Base-by-base conservation (phyloP, 2,888 invertebrate genomes). In the Halocaridina rubra region DNA sequence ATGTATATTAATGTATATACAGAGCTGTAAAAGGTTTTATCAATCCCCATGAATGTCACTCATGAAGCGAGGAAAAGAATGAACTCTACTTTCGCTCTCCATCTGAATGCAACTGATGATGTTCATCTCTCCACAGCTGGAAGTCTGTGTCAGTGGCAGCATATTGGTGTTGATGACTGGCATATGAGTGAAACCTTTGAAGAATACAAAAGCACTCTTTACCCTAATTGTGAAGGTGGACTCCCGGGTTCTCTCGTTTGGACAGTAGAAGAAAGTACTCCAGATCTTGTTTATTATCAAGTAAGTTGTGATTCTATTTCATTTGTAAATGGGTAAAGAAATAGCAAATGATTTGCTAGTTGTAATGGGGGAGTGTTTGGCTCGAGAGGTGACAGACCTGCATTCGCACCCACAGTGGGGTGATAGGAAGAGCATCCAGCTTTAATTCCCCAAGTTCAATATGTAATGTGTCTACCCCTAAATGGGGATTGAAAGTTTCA, bases 241-340 rank as follows among this genome's bases (percentile, higher is more conserved):
- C 94, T 95, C 84, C 94, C 96, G 0, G 96, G 94, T 0, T 92
- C 93, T 82, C 93, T 97, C 78, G 94, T 94, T 90, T 97, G 97
- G 97, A 96, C 96, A 0, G 97, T 97, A 46, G 94, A 95, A 0
- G 92, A 93, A 89, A 94, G 96, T 90, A 96, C 97, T 0, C 97
- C 97, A 0, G 94, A 96, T 91, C 90, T 94, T 80, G 92, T 97
- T 0, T 97, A 97, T 90, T 97, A 97, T 91, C 97, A 97, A 94
- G 97, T 97, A 91, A 90, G 88, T 88, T 3, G 19, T 53, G 0
- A 53, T 53, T 53, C 53, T 53, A n/a, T n/a, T n/a, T n/a, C n/a
- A n/a, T n/a, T n/a, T n/a, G n/a, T n/a, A n/a, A n/a, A n/a, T n/a
- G n/a, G n/a, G n/a, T n/a, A n/a, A n/a, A n/a, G n/a, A n/a, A n/a